Percentiles rank a stretch among this genome's conserved stretches.
Conservation (phyloP, 2,797 vertebrate genomes). For the Falco columbarius region DNA sequence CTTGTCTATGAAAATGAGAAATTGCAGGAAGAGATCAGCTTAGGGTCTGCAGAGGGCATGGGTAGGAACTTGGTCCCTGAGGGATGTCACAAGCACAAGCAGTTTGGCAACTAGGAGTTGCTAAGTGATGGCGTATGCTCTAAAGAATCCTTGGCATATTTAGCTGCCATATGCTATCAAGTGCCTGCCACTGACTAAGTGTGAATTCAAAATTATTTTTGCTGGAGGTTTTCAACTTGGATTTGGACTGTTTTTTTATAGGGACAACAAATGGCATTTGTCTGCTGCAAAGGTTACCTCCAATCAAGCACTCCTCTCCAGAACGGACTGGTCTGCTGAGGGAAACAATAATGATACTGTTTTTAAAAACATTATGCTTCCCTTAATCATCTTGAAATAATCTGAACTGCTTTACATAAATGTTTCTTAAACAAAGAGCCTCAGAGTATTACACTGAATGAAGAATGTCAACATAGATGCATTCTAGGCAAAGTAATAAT, state of each 20-base stretch:
- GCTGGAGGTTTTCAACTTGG: background rate
- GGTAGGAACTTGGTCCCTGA: background rate
- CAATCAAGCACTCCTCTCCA: background rate
- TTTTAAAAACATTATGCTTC: background rate
- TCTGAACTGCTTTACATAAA: background rate
- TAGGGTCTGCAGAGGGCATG: background rate
- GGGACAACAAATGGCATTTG: background rate
- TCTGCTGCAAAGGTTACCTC: background rate
- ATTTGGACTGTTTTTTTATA: background rate
- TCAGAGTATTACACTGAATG: background rate
- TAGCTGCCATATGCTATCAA: constrained; percentile 42
- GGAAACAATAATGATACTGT: background rate
- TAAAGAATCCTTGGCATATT: constrained; percentile 2
- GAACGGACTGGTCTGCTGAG: background rate
- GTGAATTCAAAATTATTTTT: constrained; percentile 8
- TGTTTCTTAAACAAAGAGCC: constrained; percentile 10
- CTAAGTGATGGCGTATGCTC: constrained; percentile 20
- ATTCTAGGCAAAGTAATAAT: background rate
- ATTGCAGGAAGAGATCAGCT: background rate
- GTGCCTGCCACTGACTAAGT: background rate
- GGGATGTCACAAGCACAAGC: background rate
- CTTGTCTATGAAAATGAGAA: background rate
- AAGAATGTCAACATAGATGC: background rate
- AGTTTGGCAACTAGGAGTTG: constrained; percentile 12
- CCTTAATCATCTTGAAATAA: background rate